phyloP scores from a whole-genome alignment of 2,797 vertebrate species.

The Danio kyathit region DNA sequence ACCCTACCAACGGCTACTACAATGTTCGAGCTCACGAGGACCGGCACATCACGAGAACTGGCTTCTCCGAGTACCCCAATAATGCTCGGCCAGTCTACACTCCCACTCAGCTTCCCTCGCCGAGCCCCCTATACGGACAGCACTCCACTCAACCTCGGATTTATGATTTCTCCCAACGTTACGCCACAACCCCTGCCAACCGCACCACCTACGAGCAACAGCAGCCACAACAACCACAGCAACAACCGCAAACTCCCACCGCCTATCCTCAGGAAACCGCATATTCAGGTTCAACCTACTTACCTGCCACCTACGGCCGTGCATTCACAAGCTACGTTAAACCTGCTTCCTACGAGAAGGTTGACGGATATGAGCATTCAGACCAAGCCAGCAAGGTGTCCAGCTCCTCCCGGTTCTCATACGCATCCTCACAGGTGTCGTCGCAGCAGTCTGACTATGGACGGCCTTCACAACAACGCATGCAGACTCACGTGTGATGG shows the following conservation, averaged over 20 bases:
- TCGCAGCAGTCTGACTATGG: slow-evolving; percentile 87
- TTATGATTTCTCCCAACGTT: slow-evolving; percentile 85
- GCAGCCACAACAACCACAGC: slow-evolving; percentile 72
- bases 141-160: slow-evolving; percentile 78
- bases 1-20: slow-evolving; percentile 93
- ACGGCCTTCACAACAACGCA: slow-evolving; percentile 85
- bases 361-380: slow-evolving; percentile 83
- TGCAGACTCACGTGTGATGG: slow-evolving; percentile 93
- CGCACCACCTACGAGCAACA: slow-evolving; percentile 79
- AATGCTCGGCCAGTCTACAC: slow-evolving; percentile 83
- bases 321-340: slow-evolving; percentile 91
- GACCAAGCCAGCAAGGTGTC: slow-evolving; percentile 86
- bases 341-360: slow-evolving; percentile 85
- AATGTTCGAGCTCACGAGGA: slow-evolving; percentile 90
- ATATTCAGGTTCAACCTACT: slow-evolving; percentile 82
- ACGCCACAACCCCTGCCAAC: slow-evolving; percentile 80
- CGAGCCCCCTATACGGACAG: slow-evolving; percentile 84
- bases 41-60: slow-evolving; percentile 77
- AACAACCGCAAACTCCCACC: slow-evolving; percentile 63
- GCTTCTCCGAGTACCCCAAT: slow-evolving; percentile 86
- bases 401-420: slow-evolving; percentile 86
- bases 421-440: slow-evolving; percentile 86
- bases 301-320: slow-evolving; percentile 86
- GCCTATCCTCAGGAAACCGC: slow-evolving; percentile 79
- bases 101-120: slow-evolving; percentile 81